phyloP scores from a whole-genome alignment of 1,140 invertebrate genomes.

The Ericerus pela region DNA sequence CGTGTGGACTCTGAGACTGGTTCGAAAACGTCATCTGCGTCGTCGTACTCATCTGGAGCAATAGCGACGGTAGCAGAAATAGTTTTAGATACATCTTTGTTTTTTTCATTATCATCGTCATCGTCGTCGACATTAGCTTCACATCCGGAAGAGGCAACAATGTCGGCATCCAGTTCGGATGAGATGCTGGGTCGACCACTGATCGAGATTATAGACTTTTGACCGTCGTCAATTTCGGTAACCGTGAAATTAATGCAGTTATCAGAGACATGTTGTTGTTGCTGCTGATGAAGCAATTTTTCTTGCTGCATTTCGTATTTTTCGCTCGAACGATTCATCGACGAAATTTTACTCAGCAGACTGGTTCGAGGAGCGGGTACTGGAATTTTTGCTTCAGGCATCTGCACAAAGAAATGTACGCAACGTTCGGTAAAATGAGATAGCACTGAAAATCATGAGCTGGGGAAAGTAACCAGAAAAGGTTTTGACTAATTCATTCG shows the following conservation, averaged over 20 bases:
- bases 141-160: slow-evolving; percentile 28
- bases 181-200: not conserved
- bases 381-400: not conserved
- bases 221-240: not conserved
- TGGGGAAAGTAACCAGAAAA: too few species aligned
- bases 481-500: too few species aligned
- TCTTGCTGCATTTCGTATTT: too few species aligned
- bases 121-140: slow-evolving; percentile 33
- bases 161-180: too few species aligned
- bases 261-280: not conserved
- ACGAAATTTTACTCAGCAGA: not conserved
- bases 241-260: not conserved
- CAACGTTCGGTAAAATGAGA: too few species aligned
- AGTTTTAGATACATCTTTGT: slow-evolving; percentile 38
- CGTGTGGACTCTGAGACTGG: not conserved
- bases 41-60: too few species aligned
- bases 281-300: too few species aligned
- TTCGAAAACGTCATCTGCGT: too few species aligned
- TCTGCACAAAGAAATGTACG: too few species aligned
- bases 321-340: not conserved
- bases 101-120: slow-evolving; percentile 29
- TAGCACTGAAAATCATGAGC: too few species aligned
- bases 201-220: not conserved
- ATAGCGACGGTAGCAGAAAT: too few species aligned
- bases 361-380: not conserved